phyloP scores from a whole-genome alignment of 2,888 invertebrate genomes.

The Eledone cirrhosa region DNA sequence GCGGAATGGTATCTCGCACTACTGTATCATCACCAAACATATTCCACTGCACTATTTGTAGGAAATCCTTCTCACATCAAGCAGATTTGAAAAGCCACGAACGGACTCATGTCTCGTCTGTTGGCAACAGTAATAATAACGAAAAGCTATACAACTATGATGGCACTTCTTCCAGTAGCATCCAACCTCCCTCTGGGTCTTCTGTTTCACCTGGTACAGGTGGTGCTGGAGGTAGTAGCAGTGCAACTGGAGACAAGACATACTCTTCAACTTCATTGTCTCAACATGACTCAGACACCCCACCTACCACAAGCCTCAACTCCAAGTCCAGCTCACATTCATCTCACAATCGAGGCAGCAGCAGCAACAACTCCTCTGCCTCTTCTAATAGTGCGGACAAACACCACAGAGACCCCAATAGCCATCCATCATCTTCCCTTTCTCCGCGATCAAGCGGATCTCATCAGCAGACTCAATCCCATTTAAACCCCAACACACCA shows the following conservation, averaged over 20 bases:
- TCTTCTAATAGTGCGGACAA: background rate
- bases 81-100: slow-evolving; percentile 14
- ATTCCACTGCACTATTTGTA: slow-evolving; percentile 7
- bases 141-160: background rate
- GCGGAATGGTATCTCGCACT: background rate
- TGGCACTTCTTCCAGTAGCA: background rate
- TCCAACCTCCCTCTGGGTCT: background rate
- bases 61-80: slow-evolving; percentile 8
- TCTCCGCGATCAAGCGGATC: background rate
- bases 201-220: background rate
- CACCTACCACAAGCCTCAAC: background rate
- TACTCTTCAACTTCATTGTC: background rate
- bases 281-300: background rate
- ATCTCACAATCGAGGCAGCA: background rate
- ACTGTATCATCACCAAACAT: background rate
- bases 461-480: slow-evolving; percentile 15
- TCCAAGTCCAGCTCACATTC: background rate
- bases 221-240: too few species aligned
- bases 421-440: slow-evolving; percentile 5
- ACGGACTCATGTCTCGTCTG: background rate
- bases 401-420: background rate
- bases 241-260: too few species aligned
- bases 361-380: background rate
- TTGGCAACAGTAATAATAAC: background rate
- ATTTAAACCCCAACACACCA: slow-evolving; percentile 3